Conservation (phyloP, 2,113 vertebrate genomes). For the Leptobrachium leishanense region DNA sequence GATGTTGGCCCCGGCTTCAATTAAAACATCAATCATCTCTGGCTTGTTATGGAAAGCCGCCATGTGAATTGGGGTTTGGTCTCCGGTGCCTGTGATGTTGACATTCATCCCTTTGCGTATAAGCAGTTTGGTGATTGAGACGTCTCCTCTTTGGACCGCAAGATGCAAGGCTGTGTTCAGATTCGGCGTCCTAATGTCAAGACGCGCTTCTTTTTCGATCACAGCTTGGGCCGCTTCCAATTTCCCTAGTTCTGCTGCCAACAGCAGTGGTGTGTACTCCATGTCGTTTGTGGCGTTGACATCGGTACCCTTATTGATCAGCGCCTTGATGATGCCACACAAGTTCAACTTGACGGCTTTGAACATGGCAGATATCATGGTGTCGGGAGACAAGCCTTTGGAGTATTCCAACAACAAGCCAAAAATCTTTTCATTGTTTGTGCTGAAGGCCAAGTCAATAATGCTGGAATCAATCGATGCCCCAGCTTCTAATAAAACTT, state of each 20-base stretch:
- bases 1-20: conserved; percentile 65
- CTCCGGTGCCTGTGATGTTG: conserved; percentile 59
- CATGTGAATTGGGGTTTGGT: conserved; percentile 66
- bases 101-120: conserved; percentile 61
- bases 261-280: conserved; percentile 72
- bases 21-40: conserved; percentile 54
- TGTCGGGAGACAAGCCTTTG: conserved; percentile 56
- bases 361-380: conserved; percentile 64
- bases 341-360: conserved; percentile 74
- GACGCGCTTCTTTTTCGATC: conserved; percentile 59
- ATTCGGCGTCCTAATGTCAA: conserved; percentile 56
- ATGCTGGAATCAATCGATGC: conserved; percentile 50
- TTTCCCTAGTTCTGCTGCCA: conserved; percentile 68
- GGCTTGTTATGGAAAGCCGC: conserved; percentile 60
- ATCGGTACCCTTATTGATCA: conserved; percentile 67
- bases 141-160: conserved; percentile 64
- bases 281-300: conserved; percentile 59
- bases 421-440: conserved; percentile 60
- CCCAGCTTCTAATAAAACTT: conserved; percentile 54
- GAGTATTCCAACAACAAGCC: conserved; percentile 61
- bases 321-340: conserved; percentile 54
- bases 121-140: conserved; percentile 58
- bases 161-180: conserved; percentile 70
- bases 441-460: conserved; percentile 62
- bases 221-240: conserved; percentile 63